These are phyloP conservation scores for Ailuropoda melanoleuca DNA, from an alignment of 2,113 vertebrate genomes.

Conservation along the genomic window DNA sequence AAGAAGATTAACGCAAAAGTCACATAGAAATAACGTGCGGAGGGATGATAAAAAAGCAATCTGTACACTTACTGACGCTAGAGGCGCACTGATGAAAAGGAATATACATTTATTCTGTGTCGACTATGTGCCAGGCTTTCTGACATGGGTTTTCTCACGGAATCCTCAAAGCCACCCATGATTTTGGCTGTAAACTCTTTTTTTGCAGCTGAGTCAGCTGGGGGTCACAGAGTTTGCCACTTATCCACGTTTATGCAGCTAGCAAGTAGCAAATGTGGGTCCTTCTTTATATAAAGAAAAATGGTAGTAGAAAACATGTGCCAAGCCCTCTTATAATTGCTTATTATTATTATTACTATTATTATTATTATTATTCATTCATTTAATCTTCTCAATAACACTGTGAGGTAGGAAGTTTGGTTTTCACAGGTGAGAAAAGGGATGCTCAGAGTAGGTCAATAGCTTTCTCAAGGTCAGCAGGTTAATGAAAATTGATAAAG, in stretches of 20 bases:
- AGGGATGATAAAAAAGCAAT: neutral
- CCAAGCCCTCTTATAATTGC: fast-evolving
- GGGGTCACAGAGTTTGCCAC: neutral
- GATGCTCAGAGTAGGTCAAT: neutral
- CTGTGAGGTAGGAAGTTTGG: neutral
- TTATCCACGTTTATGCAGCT: neutral
- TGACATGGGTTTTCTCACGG: fast-evolving
- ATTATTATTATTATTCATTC: neutral
- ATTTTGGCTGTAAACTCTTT: neutral
- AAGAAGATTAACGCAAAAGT: neutral
- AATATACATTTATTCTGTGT: neutral
- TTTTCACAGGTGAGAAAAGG: neutral
- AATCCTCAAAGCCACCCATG: neutral
- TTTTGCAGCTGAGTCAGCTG: neutral
- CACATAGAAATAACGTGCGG: neutral
- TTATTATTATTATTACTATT: neutral
- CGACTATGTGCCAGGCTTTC: neutral
- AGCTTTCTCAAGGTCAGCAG: neutral
- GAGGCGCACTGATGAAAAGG: neutral
- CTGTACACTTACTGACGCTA: neutral
- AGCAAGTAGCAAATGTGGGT: neutral
- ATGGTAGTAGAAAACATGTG: too few species aligned
- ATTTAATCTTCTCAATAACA: neutral
- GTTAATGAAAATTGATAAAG: neutral
- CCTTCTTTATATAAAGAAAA: neutral